These are phyloP conservation scores for Eptesicus fuscus DNA, from an alignment of 2,113 vertebrate species.

Conservation along the genomic window DNA sequence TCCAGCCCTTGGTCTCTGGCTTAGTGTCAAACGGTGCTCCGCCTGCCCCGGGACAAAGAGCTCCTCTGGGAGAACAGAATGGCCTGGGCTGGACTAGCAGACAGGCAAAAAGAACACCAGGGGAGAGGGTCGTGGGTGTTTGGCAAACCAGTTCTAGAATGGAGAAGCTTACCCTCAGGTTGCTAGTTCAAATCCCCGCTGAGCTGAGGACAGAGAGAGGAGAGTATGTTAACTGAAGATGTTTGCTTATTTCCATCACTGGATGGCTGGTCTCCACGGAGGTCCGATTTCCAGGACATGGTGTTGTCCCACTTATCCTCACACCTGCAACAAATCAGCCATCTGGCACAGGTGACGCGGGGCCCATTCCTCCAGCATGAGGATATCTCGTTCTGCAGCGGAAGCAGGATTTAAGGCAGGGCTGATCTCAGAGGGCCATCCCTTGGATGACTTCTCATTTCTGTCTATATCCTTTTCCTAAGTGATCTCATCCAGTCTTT, in stretches of 20 bases:
- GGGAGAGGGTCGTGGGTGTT: not conserved
- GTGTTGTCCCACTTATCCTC: not conserved
- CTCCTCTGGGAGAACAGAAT: not conserved
- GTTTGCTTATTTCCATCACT: not conserved
- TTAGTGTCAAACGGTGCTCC: not conserved
- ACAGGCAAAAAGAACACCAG: not conserved
- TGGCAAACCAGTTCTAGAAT: not conserved
- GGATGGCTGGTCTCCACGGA: not conserved
- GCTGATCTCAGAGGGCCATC: constrained; percentile 22
- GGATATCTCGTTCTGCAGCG: not conserved
- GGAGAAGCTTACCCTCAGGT: not conserved
- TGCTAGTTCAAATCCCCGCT: not conserved
- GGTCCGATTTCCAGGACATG: not conserved
- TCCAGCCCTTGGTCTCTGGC: not conserved
- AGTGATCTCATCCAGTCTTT: constrained; percentile 40
- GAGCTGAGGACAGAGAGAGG: not conserved
- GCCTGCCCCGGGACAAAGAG: not conserved
- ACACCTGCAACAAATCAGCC: not conserved
- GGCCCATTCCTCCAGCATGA: not conserved
- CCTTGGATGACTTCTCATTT: not conserved
- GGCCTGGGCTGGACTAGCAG: not conserved
- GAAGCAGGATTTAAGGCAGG: not conserved
- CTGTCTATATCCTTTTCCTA: not conserved
- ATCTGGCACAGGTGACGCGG: not conserved
- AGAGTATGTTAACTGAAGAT: not conserved